Percentiles rank a stretch among this genome's conserved stretches.
Conservation (phyloP, 2,888 invertebrate species). For the Pristionchus entomophagus region DNA sequence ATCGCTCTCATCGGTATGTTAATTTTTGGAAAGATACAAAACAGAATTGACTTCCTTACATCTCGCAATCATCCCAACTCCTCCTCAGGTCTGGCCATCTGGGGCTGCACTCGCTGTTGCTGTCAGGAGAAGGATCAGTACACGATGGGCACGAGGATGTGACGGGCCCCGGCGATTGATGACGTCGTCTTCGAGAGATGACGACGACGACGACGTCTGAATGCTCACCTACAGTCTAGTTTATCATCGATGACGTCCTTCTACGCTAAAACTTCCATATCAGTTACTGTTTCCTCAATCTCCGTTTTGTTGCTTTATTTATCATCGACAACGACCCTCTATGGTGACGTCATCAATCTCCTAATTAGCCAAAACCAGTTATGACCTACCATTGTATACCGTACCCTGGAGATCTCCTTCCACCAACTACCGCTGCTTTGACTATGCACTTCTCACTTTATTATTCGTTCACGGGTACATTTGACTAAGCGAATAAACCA, state of each 20-base stretch:
- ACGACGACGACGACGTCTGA: background rate
- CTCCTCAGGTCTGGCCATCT: slow-evolving; percentile 5
- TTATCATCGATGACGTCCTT: too few species aligned
- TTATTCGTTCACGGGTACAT: background rate
- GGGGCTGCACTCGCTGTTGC: slow-evolving; percentile 27
- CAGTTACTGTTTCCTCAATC: too few species aligned
- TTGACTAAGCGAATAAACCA: background rate
- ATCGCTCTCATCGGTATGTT: background rate
- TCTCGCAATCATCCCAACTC: background rate
- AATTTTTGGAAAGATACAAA: too few species aligned
- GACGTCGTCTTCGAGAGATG: background rate
- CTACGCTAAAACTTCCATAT: too few species aligned
- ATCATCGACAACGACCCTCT: too few species aligned
- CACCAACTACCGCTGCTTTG: background rate
- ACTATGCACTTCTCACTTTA: background rate
- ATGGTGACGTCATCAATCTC: too few species aligned
- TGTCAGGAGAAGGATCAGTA: slow-evolving; percentile 21
- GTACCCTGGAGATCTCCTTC: background rate
- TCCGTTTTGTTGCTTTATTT: too few species aligned
- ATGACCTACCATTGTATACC: background rate
- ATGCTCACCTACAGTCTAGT: too few species aligned
- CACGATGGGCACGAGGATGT: slow-evolving; percentile 41
- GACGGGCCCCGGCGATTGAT: background rate
- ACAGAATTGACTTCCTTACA: background rate
- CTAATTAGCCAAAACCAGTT: too few species aligned